Evolutionary conservation across 2,888 invertebrate species (phyloP), one percentile per base, ranked within the genome.

Genomic region (Volucella zonaria): DNA sequence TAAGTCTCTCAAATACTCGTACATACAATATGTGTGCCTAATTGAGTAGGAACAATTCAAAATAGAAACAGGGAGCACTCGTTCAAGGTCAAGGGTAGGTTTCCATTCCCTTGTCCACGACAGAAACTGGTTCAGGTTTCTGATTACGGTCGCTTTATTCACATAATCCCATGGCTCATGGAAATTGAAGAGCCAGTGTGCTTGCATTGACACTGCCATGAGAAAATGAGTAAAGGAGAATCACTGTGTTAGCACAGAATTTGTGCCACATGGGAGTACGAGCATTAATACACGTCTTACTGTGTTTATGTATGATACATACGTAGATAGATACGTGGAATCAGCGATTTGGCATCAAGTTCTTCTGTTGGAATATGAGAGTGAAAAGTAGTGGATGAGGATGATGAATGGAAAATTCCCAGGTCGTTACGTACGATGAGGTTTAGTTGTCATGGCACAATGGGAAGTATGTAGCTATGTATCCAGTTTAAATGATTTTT

Each of bases 1-100:
- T 97, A 91, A 91, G 88, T 31, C 31, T 31, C 31, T 31, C 6
- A 31, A 0, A 31, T 23, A 3, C 2, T n/a, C n/a, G n/a, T n/a
- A n/a, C 6, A 31, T 83, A 47, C 47, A 56, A 11, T 3, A 11
- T 42, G 42, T 49, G 10, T 56, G 3, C 58, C 15, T 11, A 23
- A n/a, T 31, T 0, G 6, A 42, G 15, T 38, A n/a, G 51, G n/a
- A 52, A 9, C 1, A 31, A 45, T 12, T 23, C 23, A 23, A 23
- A 23, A 4, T 23, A 23, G 23, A 23, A 23, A 23, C 12, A 42
- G 52, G 18, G 54, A 47, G 61, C 18, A 38, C 52, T 40, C 9
- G 38, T 58, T 75, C 59, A 75, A 75, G 54, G 61, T 80, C 80
- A 75, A 14, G 2, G 14, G n/a, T 51, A 12, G 12, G 4, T 64